Conservation (phyloP, 30 jellyfish, hydroid and myxozoan genomes). For the Morbakka virulenta region DNA sequence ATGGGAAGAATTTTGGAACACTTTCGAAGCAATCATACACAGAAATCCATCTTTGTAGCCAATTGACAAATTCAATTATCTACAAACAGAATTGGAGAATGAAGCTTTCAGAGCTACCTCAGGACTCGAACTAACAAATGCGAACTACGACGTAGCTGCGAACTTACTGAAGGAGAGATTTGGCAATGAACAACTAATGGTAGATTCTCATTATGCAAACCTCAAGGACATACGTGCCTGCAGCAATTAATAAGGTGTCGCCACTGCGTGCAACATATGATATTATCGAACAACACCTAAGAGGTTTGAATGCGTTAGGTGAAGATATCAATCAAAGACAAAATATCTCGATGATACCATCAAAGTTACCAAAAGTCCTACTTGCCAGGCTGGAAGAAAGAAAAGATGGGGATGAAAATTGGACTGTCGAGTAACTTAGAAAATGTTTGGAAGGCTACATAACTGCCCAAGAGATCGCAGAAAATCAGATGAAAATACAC, state of each 20-base stretch:
- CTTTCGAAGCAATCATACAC: slow-evolving; percentile 39
- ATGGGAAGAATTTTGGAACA: slow-evolving; percentile 41
- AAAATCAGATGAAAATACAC: too few species aligned
- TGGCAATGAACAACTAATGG: slow-evolving; percentile 21
- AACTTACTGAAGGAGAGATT: slow-evolving; percentile 17
- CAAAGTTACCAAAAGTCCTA: slow-evolving; percentile 4
- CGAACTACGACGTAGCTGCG: slow-evolving; percentile 32
- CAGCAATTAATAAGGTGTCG: background rate
- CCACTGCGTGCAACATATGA: slow-evolving; percentile 8
- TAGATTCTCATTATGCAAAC: slow-evolving; percentile 32
- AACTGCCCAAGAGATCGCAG: too few species aligned
- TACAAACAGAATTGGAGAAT: slow-evolving; percentile 12
- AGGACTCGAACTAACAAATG: slow-evolving; percentile 36
- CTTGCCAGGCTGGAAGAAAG: background rate
- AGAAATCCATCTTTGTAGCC: slow-evolving; percentile 16
- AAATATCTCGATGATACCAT: background rate
- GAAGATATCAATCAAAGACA: slow-evolving; percentile 1
- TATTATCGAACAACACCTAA: background rate
- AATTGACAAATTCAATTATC: slow-evolving; percentile 17
- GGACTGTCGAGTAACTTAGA: slow-evolving; percentile 7
- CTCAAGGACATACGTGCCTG: slow-evolving; percentile 5
- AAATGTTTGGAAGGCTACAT: too few species aligned
- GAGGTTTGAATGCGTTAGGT: too few species aligned
- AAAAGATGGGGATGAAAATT: background rate
- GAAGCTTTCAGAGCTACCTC: slow-evolving; percentile 13